phyloP scores from a whole-genome alignment of 2,113 vertebrate species.

The Bos javanicus region DNA sequence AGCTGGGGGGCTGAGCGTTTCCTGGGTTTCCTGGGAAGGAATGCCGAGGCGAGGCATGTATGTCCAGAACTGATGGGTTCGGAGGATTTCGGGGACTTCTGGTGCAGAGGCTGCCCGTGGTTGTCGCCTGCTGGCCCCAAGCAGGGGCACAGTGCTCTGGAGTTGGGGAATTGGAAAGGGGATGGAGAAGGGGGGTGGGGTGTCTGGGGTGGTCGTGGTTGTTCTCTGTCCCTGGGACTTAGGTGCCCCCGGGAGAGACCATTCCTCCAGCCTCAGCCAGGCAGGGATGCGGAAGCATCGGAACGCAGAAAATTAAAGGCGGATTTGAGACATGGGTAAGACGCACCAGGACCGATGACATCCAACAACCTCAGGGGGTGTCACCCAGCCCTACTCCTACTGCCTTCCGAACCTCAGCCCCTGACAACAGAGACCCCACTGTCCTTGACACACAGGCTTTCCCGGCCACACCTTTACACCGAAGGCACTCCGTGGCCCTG shows the following conservation, averaged over 20 bases:
- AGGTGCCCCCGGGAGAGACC: background rate
- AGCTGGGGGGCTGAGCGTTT: rapidly evolving
- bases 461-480: rapidly evolving
- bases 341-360: rapidly evolving
- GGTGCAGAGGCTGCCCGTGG: background rate
- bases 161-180: background rate
- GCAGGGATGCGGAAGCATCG: background rate
- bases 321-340: rapidly evolving
- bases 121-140: background rate
- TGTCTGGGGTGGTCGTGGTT: background rate
- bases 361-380: background rate
- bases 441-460: background rate
- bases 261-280: background rate
- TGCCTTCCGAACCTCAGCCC: background rate
- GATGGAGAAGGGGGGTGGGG: too few relatives aligned
- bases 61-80: rapidly evolving
- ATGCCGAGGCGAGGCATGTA: rapidly evolving
- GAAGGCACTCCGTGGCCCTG: background rate
- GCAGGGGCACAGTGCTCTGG: background rate
- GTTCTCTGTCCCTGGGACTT: background rate
- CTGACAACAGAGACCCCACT: rapidly evolving
- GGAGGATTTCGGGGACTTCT: rapidly evolving
- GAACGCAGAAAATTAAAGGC: background rate
- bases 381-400: too few relatives aligned
- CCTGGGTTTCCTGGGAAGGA: background rate